phyloP scores from a whole-genome alignment of 2,888 invertebrate species.

The Drosophila fungiperda region DNA sequence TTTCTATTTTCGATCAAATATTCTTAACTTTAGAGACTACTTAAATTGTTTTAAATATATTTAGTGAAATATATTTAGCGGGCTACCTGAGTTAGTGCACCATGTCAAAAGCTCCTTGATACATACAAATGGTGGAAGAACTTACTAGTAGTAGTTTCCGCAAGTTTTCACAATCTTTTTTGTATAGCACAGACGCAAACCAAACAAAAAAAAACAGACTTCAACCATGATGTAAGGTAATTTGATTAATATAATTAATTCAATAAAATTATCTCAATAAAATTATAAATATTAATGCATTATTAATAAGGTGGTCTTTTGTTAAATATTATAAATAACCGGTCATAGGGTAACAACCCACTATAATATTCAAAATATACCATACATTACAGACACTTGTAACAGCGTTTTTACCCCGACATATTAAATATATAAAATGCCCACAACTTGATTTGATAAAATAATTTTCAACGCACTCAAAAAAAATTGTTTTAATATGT shows the following conservation, averaged over 20 bases:
- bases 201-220: not conserved
- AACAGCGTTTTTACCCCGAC: not conserved
- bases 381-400: not conserved
- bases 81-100: not conserved
- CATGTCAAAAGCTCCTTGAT: conserved; percentile 6
- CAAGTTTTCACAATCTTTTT: not conserved
- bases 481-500: not conserved
- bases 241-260: not conserved
- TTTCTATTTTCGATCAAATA: not conserved
- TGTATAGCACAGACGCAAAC: conserved; percentile 18
- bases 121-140: not conserved
- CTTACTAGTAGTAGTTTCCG: not conserved
- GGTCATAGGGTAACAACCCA: not conserved
- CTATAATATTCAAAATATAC: not conserved
- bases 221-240: not conserved
- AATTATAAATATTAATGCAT: not conserved
- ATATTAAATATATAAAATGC: not conserved
- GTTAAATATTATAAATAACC: not conserved
- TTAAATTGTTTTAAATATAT: not conserved
- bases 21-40: not conserved
- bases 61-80: not conserved
- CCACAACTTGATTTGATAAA: not conserved
- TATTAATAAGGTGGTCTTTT: not conserved
- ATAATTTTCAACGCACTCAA: not conserved
- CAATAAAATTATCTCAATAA: not conserved